Evolutionary conservation across 2,888 invertebrate species (phyloP), one percentile per base, ranked within the genome.

Genomic region (Graphium colonna): DNA sequence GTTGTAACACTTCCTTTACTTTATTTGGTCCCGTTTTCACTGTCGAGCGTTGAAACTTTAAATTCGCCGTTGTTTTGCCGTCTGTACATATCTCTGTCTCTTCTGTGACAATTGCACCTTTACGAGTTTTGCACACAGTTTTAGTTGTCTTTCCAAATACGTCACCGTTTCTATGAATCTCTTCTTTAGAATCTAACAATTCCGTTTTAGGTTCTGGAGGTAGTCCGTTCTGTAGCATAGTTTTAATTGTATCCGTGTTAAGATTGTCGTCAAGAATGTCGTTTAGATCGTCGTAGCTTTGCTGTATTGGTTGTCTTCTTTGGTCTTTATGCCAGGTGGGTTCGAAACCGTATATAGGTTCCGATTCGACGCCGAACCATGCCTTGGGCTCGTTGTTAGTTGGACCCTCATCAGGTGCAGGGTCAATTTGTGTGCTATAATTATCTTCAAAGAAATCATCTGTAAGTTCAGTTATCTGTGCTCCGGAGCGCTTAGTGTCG

Each of bases 291-390:
- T 86, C 86, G 60, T 83, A 88, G 59, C 77, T 79, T 51, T 82
- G 81, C 57, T 79, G 77, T 62, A 89, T 82, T 48, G 89, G 89
- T 74, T 86, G 86, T 75, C 89, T 67, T 87, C 89, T 88, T 85
- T 88, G 88, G 85, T 89, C 89, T 78, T 71, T 85, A 60, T 87
- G 83, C 88, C 88, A 89, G 42, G 77, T 75, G 36, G 76, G 73
- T 66, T 85, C 78, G 52, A 82, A 85, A 49, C 82, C 85, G 59
- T 87, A 87, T 43, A 82, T 75, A 5, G 85, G 77, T 69, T 90
- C 85, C 3, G 82, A 71, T 69, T 83, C 82, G 0, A 66, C 75
- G 36, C 75, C 82, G 44, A 83, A 79, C 65, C 67, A 64, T 39
- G 74, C 69, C 58, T 65, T 72, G 9, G 62, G 58, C 16, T 63